Percentiles rank a stretch among this genome's conserved stretches.
Conservation (phyloP, 2,113 vertebrate species). For the Cynopterus brachyotis region DNA sequence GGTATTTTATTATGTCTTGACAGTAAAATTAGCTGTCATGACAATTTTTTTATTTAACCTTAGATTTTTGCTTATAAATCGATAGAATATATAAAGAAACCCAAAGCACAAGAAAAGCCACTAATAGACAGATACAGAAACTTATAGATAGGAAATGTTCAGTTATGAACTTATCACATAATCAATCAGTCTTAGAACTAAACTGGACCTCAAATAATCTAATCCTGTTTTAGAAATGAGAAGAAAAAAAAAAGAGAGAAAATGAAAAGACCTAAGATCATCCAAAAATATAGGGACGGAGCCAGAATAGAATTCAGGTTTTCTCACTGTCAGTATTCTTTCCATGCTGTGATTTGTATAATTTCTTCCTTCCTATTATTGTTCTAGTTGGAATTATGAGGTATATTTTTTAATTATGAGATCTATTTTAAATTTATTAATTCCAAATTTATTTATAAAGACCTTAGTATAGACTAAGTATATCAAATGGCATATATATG, state of each 20-base stretch:
- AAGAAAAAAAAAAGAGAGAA: background rate
- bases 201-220: slow-evolving; percentile 26
- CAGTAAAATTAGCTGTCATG: background rate
- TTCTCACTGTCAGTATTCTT: slow-evolving; percentile 9
- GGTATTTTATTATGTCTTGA: background rate
- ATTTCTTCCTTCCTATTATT: slow-evolving; percentile 42
- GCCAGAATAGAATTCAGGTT: slow-evolving; percentile 17
- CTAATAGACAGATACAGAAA: background rate
- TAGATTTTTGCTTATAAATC: background rate
- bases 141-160: background rate
- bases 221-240: slow-evolving; percentile 38
- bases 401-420: background rate
- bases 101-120: background rate
- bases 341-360: background rate
- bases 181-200: background rate
- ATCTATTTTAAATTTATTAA: slow-evolving; percentile 34
- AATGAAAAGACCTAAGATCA: slow-evolving; percentile 12
- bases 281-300: background rate
- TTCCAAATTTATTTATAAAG: background rate
- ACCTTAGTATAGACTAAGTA: background rate
- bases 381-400: slow-evolving; percentile 31
- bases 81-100: background rate
- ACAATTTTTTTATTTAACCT: background rate
- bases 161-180: slow-evolving; percentile 4
- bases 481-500: background rate